Conservation (phyloP, 2,888 invertebrate genomes). For the Dicycla oo region DNA sequence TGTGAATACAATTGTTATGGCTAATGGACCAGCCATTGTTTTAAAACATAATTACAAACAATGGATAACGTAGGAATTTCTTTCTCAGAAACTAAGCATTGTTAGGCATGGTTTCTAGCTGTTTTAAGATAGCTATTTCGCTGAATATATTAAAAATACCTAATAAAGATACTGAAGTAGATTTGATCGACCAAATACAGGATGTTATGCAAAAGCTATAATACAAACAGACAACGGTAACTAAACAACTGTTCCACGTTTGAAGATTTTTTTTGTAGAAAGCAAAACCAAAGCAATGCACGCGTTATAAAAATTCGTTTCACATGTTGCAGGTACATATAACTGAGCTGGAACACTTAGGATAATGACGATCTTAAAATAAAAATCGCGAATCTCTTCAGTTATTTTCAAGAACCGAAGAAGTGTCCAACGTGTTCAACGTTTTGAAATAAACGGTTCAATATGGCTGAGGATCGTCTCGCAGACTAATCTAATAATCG, state of each 20-base stretch:
- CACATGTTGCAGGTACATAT: background rate
- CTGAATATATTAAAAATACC: background rate
- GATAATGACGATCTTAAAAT: constrained; percentile 31
- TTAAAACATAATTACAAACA: constrained; percentile 57
- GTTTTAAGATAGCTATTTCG: constrained; percentile 10
- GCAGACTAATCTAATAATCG: constrained; percentile 43
- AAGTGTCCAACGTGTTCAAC: constrained; percentile 11
- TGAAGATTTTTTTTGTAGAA: constrained; percentile 1
- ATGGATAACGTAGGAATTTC: constrained; percentile 51
- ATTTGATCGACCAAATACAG: background rate
- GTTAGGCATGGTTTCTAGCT: constrained; percentile 43
- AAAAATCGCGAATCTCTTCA: constrained; percentile 18
- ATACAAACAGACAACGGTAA: constrained; percentile 4
- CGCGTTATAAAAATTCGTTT: background rate
- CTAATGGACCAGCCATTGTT: constrained; percentile 57
- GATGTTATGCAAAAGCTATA: background rate
- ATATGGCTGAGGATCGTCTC: constrained; percentile 5
- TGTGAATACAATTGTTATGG: constrained; percentile 49
- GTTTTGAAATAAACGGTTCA: constrained; percentile 42
- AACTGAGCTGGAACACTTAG: constrained; percentile 6
- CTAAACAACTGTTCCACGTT: constrained; percentile 14
- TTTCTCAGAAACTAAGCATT: constrained; percentile 56
- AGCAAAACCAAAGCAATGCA: background rate
- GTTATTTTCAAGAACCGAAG: constrained; percentile 30
- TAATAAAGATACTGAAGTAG: background rate